Base-by-base conservation (phyloP, 1,140 invertebrate species). In the Mya arenaria region DNA sequence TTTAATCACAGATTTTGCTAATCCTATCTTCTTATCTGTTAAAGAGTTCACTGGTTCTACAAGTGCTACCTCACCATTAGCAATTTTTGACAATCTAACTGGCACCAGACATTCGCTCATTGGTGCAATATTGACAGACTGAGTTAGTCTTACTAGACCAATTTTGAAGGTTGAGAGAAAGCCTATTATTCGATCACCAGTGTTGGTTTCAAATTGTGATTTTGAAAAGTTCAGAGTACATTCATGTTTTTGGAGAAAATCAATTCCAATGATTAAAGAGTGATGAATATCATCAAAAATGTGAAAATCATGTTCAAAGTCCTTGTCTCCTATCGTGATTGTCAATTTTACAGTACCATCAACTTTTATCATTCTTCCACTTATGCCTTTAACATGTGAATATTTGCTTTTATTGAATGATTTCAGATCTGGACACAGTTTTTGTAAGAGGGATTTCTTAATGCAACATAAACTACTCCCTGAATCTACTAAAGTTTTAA, bases 211-310 rank as follows among this genome's bases (percentile, higher is more conserved):
- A 37, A 66, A 41, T 1, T 2, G 44, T 17, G 25, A 28, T 2
- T 32, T 71, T 48, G n/a, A 37, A 52, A 48, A 71, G 41, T 71
- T 71, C 3, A 71, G 13, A 15, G 13, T 71, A n/a, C 66, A 71
- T 58, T 73, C 60, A 19, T 58, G 13, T 6, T 58, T 55, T 37
- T 34, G 23, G 10, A 73, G 36, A 55, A 71, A 44, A n/a, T 71
- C 39, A 6, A 48, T 6, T 17, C 66, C 37, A 23, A 71, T 4
- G 32, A 71, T 71, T 28, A 71, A 37, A 17, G 1, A 5, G 52
- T 52, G 44, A 28, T 71, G 44, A 48, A 71, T 71, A 15, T 60
- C 19, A 58, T 73, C 55, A 58, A 56, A 73, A n/a, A 73, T 55
- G 60, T 73, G 55, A 39, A 73, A 73, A 4, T 17, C 37, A n/a